Base-by-base conservation (phyloP, 1,140 invertebrate genomes). In the Cyclargus thomasi region DNA sequence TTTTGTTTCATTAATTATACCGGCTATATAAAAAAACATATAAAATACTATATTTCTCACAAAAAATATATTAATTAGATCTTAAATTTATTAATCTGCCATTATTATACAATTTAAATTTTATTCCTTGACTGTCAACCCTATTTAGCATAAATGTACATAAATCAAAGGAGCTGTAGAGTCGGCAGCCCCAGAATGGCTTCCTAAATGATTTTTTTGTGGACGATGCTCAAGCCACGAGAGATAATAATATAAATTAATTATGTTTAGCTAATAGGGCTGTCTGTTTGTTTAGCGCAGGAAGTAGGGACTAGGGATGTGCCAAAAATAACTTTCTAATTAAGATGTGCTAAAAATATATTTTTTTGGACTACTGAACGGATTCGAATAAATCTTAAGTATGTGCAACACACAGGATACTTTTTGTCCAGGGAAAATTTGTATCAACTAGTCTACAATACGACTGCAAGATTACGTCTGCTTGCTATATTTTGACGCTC, bases 211-310 rank as follows among this genome's bases (percentile, higher is more conserved):
- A 62, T 65, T 79, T 76, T 77, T 76, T 77, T 59, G 17, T 11
- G 7, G 18, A 55, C 53, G 55, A 10, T 59, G 18, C 18, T 17
- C 14, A 3, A 8, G 29, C 16, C 8, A 59, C 18, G 67, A 67
- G 65, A 70, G 71, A 78, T 80, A 76, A 78, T 80, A 76, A 78
- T 82, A 82, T 80, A 80, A 84, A 86, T 84, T 86, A 84, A 84
- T 86, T 82, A 85, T 83, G 81, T 86, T 83, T 82, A 74, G 76
- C 82, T 84, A 83, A 84, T 82, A 81, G 78, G 64, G 71, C 55
- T 16, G 39, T 11, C 11, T 47, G 10, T 47, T 47, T 47, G 39
- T 47, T 47, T 8, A 16, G 39, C 8, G 29, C 5, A 29, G 29
- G 29, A 29, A 29, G 29, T 29, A 47, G 39, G 10, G n/a, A 18